Evolutionary conservation across 1,140 invertebrate genomes (phyloP).

Genomic region (Heliconius nattereri): DNA sequence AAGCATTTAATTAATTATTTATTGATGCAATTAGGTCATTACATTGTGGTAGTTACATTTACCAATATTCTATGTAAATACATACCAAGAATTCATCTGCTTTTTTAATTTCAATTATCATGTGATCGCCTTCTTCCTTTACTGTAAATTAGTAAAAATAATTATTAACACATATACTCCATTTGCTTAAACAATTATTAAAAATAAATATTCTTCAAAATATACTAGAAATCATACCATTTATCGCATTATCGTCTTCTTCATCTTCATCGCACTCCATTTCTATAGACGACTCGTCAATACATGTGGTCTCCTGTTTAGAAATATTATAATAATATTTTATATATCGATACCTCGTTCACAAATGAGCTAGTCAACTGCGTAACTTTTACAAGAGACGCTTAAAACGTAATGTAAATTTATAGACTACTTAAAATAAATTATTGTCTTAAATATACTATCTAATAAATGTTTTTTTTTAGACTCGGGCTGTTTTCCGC

Average conservation of each 20-base stretch:
- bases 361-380: no score
- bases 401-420: no score
- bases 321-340: background rate
- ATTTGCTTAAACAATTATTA: background rate
- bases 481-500: no score
- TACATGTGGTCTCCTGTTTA: conserved; percentile 42
- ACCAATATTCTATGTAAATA: background rate
- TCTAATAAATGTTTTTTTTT: no score
- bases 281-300: conserved; percentile 66
- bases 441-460: no score
- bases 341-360: background rate
- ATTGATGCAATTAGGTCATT: no score
- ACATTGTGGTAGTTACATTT: no score
- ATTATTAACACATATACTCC: no score
- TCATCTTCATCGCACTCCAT: conserved; percentile 67
- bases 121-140: conserved; percentile 67
- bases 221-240: conserved; percentile 46
- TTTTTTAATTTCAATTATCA: conserved; percentile 75
- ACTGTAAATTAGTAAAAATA: conserved; percentile 52
- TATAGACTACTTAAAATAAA: no score
- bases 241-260: conserved; percentile 64
- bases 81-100: conserved; percentile 64
- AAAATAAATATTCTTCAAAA: background rate
- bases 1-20: no score
- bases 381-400: no score